Evolutionary conservation across 1,140 invertebrate genomes (phyloP).

Genomic region (Diplogasteroides magnus): DNA sequence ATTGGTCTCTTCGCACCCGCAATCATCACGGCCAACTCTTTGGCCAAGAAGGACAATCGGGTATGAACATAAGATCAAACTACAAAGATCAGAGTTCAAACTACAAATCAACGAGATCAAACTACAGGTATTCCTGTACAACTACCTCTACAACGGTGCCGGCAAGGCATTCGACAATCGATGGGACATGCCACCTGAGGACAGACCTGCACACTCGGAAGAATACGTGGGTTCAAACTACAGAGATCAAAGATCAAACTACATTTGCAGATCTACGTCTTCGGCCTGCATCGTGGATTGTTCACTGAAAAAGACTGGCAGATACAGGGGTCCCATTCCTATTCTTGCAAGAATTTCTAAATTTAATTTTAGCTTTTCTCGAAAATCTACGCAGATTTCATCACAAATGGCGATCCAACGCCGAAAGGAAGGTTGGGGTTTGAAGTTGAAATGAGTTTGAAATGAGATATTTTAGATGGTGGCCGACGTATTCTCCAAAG

Average conservation of each 20-base stretch:
- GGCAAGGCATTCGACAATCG: background rate
- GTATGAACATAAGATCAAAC: no score
- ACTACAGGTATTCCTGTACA: background rate
- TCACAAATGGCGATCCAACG: background rate
- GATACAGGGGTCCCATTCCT: background rate
- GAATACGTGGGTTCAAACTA: background rate
- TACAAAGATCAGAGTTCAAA: no score
- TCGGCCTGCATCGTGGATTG: background rate
- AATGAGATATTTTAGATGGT: no score
- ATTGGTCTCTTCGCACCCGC: background rate
- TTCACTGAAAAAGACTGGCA: background rate
- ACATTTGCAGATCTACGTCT: background rate
- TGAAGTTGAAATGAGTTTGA: no score
- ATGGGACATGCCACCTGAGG: background rate
- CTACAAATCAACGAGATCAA: no score
- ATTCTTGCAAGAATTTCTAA: background rate
- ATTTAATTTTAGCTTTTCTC: background rate
- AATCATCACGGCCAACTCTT: background rate
- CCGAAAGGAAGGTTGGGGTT: background rate
- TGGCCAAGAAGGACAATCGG: background rate
- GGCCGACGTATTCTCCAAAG: background rate
- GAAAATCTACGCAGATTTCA: background rate
- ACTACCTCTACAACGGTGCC: background rate
- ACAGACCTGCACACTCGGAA: background rate
- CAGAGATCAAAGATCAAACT: background rate